Evolutionary conservation across 35 echinoderm and acorn worm species (phyloP).

Genomic region (Ptychodera flava): DNA sequence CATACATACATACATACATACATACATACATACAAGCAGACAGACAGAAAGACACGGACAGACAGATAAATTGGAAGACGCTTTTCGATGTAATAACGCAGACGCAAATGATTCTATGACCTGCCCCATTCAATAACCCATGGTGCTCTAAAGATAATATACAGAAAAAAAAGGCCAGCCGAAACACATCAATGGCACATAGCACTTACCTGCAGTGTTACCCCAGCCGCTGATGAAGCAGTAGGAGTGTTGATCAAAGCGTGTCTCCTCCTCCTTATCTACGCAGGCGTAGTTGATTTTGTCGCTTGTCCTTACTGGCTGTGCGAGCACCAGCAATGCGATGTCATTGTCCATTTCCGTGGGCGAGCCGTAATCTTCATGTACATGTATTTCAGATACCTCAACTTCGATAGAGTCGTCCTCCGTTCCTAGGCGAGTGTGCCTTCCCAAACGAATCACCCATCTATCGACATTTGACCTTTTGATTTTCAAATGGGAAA

Average conservation of each 20-base stretch:
- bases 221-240: neutral
- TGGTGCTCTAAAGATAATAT: no score
- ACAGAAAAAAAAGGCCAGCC: no score
- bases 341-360: neutral
- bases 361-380: neutral
- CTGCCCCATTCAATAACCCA: no score
- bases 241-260: neutral
- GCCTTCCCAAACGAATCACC: neutral
- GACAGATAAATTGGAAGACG: neutral
- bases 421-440: neutral
- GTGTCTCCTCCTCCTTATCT: neutral
- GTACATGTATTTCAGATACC: neutral
- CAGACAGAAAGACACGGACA: neutral
- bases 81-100: no score
- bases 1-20: slow-evolving; percentile 2
- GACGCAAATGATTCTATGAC: no score
- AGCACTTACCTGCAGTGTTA: neutral
- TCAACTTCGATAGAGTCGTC: neutral
- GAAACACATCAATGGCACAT: no score
- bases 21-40: neutral
- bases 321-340: slow-evolving; percentile 13
- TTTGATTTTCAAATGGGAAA: no score
- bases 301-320: neutral
- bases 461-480: neutral
- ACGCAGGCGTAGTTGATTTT: slow-evolving; percentile 10